Evolutionary conservation across 2,113 vertebrate genomes (phyloP), one percentile per base, ranked within the genome.

Genomic region (Pelusios castaneus): DNA sequence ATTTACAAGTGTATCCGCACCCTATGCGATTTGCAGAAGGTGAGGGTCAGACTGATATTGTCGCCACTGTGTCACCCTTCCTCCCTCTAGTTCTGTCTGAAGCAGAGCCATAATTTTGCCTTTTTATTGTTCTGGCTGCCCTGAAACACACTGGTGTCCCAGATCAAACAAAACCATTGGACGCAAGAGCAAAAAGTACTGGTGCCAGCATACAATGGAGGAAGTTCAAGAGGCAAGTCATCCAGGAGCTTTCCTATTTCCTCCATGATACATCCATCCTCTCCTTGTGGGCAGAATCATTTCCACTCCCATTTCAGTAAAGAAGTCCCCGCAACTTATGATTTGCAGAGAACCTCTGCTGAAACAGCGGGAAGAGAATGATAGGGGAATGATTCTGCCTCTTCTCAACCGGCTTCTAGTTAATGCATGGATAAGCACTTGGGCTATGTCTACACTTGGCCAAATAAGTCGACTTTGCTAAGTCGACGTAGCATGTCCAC

Each of bases 201-300:
- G 16, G 10, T 4, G n/a, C n/a, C 1, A 4, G 24, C 10, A 78
- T 34, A 29, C 5, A 29, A 76, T 0, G 1, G 24, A 6, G 38
- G 58, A 31, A 34, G 75, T 80, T 2, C 22, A 63, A 25, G 29
- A 43, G 83, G 60, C 22, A 73, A 83, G 82, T 52, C 51, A 17
- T 45, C 29, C 5, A 43, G 75, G 60, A 63, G 58, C 47, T 0
- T 8, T 25, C 25, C 51, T 0, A 1, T 47, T 47, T 75, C 17
- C 75, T 75, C 54, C 54, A 10, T 8, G 10, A 25, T 1, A 1
- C 75, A 80, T 25, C 78, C 52, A 11, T 25, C 78, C 51, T 80
- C 22, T 8, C 34, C 13, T 12, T n/a, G 24, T 54, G 52, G 24
- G 34, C 8, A 2, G 29, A 45, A 45, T 34, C 0, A 4, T 22